Conservation (phyloP, 2,888 invertebrate species). For the Cerceris ruficornis region DNA sequence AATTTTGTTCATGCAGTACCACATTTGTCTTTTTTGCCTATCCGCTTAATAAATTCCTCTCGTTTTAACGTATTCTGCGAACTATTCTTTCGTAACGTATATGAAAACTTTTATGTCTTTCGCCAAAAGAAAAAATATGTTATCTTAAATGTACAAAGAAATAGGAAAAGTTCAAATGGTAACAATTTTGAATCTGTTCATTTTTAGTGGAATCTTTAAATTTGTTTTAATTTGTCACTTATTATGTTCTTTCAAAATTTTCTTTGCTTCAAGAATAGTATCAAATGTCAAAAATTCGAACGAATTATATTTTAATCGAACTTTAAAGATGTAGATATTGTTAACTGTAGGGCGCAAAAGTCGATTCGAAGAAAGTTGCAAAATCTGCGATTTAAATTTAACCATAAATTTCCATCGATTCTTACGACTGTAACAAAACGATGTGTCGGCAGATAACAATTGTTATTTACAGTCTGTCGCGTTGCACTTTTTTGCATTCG, state of each 20-base stretch:
- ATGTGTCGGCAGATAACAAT: conserved; percentile 26
- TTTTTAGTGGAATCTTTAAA: neutral
- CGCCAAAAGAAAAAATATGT: neutral
- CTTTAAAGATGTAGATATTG: neutral
- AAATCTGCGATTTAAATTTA: neutral
- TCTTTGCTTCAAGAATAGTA: too few relatives aligned
- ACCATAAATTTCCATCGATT: conserved; percentile 10
- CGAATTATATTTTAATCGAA: neutral
- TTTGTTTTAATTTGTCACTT: neutral
- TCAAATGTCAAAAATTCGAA: too few relatives aligned
- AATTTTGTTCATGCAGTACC: conserved; percentile 10
- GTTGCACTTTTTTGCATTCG: conserved; percentile 33
- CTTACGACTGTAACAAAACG: neutral
- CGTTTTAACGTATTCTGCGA: conserved; percentile 31
- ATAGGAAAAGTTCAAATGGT: too few relatives aligned
- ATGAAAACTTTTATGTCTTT: neutral
- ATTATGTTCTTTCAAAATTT: too few relatives aligned
- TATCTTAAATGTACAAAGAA: neutral
- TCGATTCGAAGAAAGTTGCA: too few relatives aligned
- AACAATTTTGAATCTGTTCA: too few relatives aligned
- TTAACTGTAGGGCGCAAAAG: too few relatives aligned
- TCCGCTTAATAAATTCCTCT: conserved; percentile 17
- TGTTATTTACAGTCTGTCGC: conserved; percentile 22
- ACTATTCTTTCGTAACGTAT: conserved; percentile 30
- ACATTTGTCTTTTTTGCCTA: conserved; percentile 7